Base-by-base conservation (phyloP, 2,888 invertebrate species). In the Plebejus argus region DNA sequence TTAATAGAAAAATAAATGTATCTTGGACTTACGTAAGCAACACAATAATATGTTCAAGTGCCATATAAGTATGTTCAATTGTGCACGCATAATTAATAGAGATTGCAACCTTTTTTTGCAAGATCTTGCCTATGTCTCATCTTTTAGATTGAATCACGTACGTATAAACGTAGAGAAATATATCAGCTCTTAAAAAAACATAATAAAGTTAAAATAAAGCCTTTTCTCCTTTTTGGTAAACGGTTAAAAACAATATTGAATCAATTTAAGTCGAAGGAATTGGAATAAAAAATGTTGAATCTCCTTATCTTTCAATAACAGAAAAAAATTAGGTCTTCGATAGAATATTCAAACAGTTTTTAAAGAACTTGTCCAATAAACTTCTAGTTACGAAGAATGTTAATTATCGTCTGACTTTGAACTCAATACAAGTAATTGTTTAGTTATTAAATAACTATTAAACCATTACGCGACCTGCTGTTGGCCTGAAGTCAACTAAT, bases 351-450 rank as follows among this genome's bases (percentile, higher is more conserved):
- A 53, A 53, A 53, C 58, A 20, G 45, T 45, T 58, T 58, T 58
- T 20, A 20, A 58, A 58, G 58, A 66, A 28, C 66, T 66, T 28
- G 15, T 66, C 28, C 28, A 66, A 20, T 58, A n/a, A 58, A 58
- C 3, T 20, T 12, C 20, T 61, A 66, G 28, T 66, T 66, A 66
- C 66, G 1, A 66, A 66, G 66, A 66, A 66, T 66, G 28, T 66
- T 18, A 66, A 66, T 66, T 79, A 77, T 80, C 74, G 70, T 78
- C 61, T 71, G 78, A 76, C 80, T 79, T 78, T 81, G 81, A 81
- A 78, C 81, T 79, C 78, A 82, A 79, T 82, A 77, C 81, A 77
- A 71, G 39, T 39, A 81, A 78, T 77, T 28, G 70, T 77, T 76
- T 77, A 79, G 78, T 80, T 76, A 79, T 81, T 79, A 78, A 78